Base-by-base conservation (phyloP, 2,113 vertebrate genomes). In the Melanerpes aurifrons region DNA sequence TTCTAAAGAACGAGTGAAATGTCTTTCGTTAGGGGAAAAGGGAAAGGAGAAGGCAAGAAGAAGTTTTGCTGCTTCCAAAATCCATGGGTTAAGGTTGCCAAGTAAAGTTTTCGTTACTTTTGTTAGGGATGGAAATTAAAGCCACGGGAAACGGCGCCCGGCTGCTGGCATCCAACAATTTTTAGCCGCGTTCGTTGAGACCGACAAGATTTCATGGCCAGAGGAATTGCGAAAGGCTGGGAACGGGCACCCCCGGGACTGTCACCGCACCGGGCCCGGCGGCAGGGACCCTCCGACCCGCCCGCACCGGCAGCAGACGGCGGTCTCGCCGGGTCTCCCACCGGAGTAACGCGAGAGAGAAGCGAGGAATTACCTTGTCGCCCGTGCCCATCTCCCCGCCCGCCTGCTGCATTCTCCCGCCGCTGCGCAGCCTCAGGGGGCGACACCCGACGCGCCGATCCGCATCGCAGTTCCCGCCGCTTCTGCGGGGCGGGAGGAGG, bases 291-390 rank as follows among this genome's bases (percentile, higher is more conserved):
- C 2, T 18, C 64, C 56, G 29, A 5, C 29, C 72, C 32, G 25
- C 24, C 24, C n/a, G 29, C 59, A 3, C 28, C 68, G 11, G 21
- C 35, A 28, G 58, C 10, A 6, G 35, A 45, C 18, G 4, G 35
- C 26, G 18, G 4, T 29, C 20, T n/a, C 2, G 12, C 10, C 25
- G 2, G 26, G 4, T 26, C 13, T 9, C n/a, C n/a, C 53, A 6
- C 15, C 5, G 58, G 45, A 37, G 66, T 5, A n/a, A 26, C 26
- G 4, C 45, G 67, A 26, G 29, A 9, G 10, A 62, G 28, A 48
- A 12, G 45, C 10, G 21, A 31, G 53, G 48, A 3, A 15, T 83
- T 95, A 96, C 96, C 94, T 96, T 96, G 68, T 94, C 86, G 79
- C 87, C 76, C 75, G 76, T 43, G 15, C 81, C 87, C 92, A 90